Percentiles rank a stretch among this genome's conserved stretches.
phyloP scores from a whole-genome alignment of 37 sponge, comb jelly and placozoan species.

The Spongilla lacustris region DNA sequence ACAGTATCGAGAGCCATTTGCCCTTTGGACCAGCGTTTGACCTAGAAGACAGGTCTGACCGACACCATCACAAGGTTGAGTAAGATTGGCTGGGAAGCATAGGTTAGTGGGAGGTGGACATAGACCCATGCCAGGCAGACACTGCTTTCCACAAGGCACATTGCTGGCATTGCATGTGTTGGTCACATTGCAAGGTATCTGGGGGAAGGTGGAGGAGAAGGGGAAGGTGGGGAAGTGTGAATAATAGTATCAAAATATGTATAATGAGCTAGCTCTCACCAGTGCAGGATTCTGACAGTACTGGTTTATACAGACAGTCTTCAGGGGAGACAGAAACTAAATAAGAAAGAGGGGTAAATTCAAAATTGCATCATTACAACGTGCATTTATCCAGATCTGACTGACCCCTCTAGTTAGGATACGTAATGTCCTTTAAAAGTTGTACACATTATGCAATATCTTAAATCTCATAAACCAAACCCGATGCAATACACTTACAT shows the following conservation, averaged over 20 bases:
- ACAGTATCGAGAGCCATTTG: constrained; percentile 43
- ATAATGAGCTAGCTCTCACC: neutral
- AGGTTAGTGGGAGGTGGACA: constrained; percentile 74
- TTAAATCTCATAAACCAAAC: too few relatives aligned
- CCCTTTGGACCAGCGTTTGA: constrained; percentile 61
- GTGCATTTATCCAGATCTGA: too few relatives aligned
- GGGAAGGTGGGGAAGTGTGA: neutral
- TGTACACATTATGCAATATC: too few relatives aligned
- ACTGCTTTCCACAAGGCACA: constrained; percentile 61
- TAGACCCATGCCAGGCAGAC: constrained; percentile 49
- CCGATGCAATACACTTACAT: neutral
- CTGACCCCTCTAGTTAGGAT: neutral
- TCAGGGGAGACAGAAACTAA: constrained; percentile 16
- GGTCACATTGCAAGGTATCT: constrained; percentile 52
- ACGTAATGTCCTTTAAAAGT: too few relatives aligned
- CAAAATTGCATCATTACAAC: too few relatives aligned
- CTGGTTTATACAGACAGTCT: constrained; percentile 15
- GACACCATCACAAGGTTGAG: constrained; percentile 72
- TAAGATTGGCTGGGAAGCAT: constrained; percentile 57
- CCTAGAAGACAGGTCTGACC: constrained; percentile 67
- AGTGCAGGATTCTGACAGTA: constrained; percentile 12
- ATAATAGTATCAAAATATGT: neutral
- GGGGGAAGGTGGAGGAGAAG: neutral
- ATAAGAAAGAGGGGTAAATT: neutral
- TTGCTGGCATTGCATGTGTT: constrained; percentile 51